Conservation (phyloP, 2,797 vertebrate genomes). For the Parotocinclus haroldoi region DNA sequence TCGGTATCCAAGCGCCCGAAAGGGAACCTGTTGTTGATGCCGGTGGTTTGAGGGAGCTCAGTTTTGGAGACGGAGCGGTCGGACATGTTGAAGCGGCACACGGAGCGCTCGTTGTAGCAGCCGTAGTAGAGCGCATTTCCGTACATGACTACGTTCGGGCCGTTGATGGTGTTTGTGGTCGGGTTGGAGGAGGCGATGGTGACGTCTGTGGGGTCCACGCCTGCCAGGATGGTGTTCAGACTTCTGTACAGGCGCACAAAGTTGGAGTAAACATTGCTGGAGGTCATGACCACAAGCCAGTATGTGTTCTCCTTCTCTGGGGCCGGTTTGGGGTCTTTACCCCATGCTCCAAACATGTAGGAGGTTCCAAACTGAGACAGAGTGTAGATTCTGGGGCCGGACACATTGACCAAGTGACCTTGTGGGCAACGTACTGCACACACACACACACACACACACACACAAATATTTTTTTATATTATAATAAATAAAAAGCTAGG, state of each 20-base stretch:
- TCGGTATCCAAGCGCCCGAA: slow-evolving; percentile 60
- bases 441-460: slow-evolving; percentile 1
- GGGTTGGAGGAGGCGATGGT: slow-evolving; percentile 58
- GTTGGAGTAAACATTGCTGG: slow-evolving; percentile 51
- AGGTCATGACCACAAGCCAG: slow-evolving; percentile 65
- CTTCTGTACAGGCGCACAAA: slow-evolving; percentile 62
- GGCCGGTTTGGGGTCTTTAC: slow-evolving; percentile 65
- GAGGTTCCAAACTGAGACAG: slow-evolving; percentile 60
- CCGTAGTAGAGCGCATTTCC: slow-evolving; percentile 65
- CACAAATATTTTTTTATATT: no score
- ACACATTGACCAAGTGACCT: slow-evolving; percentile 55
- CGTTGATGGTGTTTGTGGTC: slow-evolving; percentile 71
- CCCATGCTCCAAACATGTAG: slow-evolving; percentile 67
- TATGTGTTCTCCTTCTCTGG: slow-evolving; percentile 64
- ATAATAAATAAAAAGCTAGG: no score
- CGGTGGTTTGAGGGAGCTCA: slow-evolving; percentile 62
- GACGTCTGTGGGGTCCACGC: slow-evolving; percentile 51
- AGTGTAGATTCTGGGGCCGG: slow-evolving; percentile 51
- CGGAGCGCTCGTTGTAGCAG: slow-evolving; percentile 62
- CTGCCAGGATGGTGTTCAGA: slow-evolving; percentile 60
- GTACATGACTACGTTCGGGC: slow-evolving; percentile 66
- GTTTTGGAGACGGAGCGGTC: slow-evolving; percentile 46
- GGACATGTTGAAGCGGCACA: slow-evolving; percentile 69
- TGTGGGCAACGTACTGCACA: slow-evolving; percentile 58
- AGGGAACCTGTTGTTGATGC: slow-evolving; percentile 63